These are phyloP conservation scores for Cabera pusaria DNA, from an alignment of 2,888 invertebrate genomes.

Conservation along the genomic window DNA sequence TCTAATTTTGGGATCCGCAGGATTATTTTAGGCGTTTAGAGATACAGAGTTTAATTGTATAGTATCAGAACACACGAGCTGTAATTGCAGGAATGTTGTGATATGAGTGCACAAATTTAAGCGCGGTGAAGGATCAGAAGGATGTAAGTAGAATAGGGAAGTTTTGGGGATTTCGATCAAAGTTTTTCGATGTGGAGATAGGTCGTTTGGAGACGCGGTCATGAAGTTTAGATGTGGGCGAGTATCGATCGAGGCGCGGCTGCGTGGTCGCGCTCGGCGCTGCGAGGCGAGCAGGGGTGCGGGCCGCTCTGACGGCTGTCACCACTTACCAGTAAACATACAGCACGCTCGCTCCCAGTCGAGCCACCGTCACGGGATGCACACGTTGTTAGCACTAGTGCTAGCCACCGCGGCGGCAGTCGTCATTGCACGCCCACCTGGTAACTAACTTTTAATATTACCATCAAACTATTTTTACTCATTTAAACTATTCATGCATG, in stretches of 20 bases:
- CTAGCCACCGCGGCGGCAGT: slow-evolving; percentile 50
- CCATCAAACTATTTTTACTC: slow-evolving; percentile 16
- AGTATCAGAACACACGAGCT: background rate
- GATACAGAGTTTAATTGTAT: too few relatives aligned
- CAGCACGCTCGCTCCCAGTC: slow-evolving; percentile 33
- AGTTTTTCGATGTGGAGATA: slow-evolving; percentile 22
- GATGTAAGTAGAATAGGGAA: background rate
- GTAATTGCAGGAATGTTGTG: slow-evolving; percentile 3
- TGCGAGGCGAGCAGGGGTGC: slow-evolving; percentile 26
- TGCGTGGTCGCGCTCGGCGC: slow-evolving; percentile 49
- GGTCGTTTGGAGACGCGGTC: slow-evolving; percentile 29
- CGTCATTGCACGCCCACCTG: slow-evolving; percentile 53
- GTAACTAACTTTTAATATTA: slow-evolving; percentile 45
- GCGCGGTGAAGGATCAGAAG: background rate
- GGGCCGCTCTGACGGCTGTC: slow-evolving; percentile 17
- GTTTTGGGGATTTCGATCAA: slow-evolving; percentile 11
- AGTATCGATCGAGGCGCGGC: slow-evolving; percentile 73
- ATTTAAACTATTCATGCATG: slow-evolving; percentile 9
- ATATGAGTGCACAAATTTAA: background rate
- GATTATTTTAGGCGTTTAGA: too few relatives aligned
- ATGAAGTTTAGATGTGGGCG: slow-evolving; percentile 67
- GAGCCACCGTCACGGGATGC: slow-evolving; percentile 47
- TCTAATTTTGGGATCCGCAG: too few relatives aligned
- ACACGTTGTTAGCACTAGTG: slow-evolving; percentile 48
- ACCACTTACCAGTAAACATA: slow-evolving; percentile 53